Base-by-base conservation (phyloP, 2,797 vertebrate genomes). In the Hybognathus amarus region DNA sequence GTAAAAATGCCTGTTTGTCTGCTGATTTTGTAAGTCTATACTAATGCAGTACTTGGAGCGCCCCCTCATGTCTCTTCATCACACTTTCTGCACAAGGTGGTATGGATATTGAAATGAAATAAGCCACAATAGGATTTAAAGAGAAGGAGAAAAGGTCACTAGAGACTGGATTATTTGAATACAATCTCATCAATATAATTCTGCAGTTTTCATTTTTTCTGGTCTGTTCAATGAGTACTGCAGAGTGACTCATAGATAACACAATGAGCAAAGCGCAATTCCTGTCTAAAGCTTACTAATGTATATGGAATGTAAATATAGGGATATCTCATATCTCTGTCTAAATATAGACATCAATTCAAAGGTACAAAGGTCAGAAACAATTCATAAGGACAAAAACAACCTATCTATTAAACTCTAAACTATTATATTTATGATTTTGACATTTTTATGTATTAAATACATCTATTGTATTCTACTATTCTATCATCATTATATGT, bases 41-140 rank as follows among this genome's bases (percentile, higher is more conserved):
- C 36, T 30, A 12, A 36, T 20, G 0, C 27, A 66, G 30, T 56
- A 20, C 18, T 64, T 71, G 12, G 24, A 85, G 84, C 38, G 50
- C 85, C 80, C 47, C 68, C 85, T 79, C 3, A 59, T 83, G 80
- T 80, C 56, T 61, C 5, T 1, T 63, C 18, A 15, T 56, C 22
- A 45, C 27, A 69, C 6, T 50, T 45, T 18, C 47, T 42, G 12
- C 33, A 71, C 24, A 56, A 38, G 47, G 24, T 45, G 11, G 18
- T 11, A 2, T n/a, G 45, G 6, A 30, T 40, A 36, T 42, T 36
- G 54, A 74, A 54, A 9, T 64, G 20, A 36, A 50, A 6, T 50
- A n/a, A 42, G 47, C n/a, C 56, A 11, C 12, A 63, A 33, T 52
- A 12, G 10, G 10, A 59, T 75, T 42, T 59, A 68, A 66, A 40